Evolutionary conservation across 2,113 vertebrate genomes (phyloP).

Genomic region (Lepus americanus): DNA sequence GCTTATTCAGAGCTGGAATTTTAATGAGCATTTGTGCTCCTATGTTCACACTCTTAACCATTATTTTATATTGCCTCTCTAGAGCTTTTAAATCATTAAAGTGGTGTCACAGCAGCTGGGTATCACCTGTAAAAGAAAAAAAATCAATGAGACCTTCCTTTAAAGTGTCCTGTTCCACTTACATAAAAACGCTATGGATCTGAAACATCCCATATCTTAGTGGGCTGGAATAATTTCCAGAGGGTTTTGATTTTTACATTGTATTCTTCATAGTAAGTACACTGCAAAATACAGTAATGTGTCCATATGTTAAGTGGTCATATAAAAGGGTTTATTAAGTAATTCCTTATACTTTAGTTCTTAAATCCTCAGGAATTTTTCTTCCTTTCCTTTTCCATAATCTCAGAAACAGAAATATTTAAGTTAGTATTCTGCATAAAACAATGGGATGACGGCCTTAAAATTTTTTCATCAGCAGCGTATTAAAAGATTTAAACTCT

Average conservation of each 20-base stretch:
- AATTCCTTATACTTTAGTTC: slow-evolving; percentile 1
- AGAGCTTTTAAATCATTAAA: slow-evolving; percentile 74
- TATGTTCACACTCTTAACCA: slow-evolving; percentile 63
- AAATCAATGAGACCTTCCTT: slow-evolving; percentile 63
- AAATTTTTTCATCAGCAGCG: slow-evolving; percentile 9
- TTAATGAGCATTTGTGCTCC: slow-evolving; percentile 35
- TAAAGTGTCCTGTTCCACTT: slow-evolving; percentile 54
- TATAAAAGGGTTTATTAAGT: background rate
- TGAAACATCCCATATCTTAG: background rate
- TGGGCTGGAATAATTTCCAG: background rate
- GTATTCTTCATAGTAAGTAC: background rate
- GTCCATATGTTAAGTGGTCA: slow-evolving; percentile 22
- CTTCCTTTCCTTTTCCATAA: background rate
- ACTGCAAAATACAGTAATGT: background rate
- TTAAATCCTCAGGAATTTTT: slow-evolving; percentile 4
- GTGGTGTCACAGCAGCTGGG: slow-evolving; percentile 64
- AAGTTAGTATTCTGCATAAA: background rate
- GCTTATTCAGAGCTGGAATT: slow-evolving; percentile 13
- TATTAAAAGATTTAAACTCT: background rate
- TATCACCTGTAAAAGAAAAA: slow-evolving; percentile 75
- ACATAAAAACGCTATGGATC: slow-evolving; percentile 8
- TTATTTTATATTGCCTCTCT: slow-evolving; percentile 53
- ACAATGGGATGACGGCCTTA: background rate
- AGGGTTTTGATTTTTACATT: background rate
- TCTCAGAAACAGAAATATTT: slow-evolving; percentile 19